phyloP scores from a whole-genome alignment of 2,888 invertebrate species.

The Mechanitis messenoides region DNA sequence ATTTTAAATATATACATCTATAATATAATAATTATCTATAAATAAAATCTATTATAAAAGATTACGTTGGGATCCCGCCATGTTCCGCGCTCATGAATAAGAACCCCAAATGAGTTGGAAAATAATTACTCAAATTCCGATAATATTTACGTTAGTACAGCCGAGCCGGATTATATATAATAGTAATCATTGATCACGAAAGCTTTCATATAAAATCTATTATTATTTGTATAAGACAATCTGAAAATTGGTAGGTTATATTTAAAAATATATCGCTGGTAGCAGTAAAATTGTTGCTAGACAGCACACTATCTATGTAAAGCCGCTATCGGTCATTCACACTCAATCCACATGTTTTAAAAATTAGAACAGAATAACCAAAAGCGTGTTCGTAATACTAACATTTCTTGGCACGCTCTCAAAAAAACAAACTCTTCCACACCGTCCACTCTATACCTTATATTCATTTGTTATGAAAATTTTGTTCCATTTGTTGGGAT shows the following conservation, averaged over 20 bases:
- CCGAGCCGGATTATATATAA: too few relatives aligned
- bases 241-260: neutral
- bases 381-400: slow-evolving; percentile 39
- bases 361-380: slow-evolving; percentile 36
- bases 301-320: slow-evolving; percentile 22
- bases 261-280: slow-evolving; percentile 15
- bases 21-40: too few relatives aligned
- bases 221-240: neutral
- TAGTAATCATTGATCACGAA: too few relatives aligned
- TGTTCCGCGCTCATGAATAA: too few relatives aligned
- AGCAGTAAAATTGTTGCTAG: slow-evolving; percentile 21
- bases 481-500: neutral
- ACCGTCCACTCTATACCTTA: slow-evolving; percentile 8
- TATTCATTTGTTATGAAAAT: slow-evolving; percentile 7
- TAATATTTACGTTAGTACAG: too few relatives aligned
- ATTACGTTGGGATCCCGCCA: too few relatives aligned
- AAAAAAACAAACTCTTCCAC: slow-evolving; percentile 39
- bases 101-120: too few relatives aligned
- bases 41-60: too few relatives aligned
- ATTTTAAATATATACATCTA: too few relatives aligned
- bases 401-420: slow-evolving; percentile 54
- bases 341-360: slow-evolving; percentile 34
- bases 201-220: slow-evolving; percentile 14
- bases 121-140: too few relatives aligned
- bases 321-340: slow-evolving; percentile 61